Base-by-base conservation (phyloP, 2,113 vertebrate genomes). In the Cygnus atratus region DNA sequence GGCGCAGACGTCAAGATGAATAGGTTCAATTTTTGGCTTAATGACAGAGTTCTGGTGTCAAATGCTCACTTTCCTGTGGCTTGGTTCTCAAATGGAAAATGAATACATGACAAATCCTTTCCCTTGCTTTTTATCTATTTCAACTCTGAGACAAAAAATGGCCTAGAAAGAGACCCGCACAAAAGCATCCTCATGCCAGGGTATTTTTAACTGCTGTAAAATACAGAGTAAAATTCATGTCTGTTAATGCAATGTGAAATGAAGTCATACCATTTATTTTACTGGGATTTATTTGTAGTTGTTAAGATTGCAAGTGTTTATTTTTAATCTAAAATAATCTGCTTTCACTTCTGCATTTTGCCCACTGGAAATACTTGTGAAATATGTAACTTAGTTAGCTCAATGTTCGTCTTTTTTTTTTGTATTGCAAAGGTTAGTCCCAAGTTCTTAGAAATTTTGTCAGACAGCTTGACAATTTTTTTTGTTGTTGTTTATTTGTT, bases 401-500 rank as follows among this genome's bases (percentile, higher is more conserved):
- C 26, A 50, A 4, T 59, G 3, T 46, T 67, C 26, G 50, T 63
- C 12, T 70, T 39, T 13, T 37, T 43, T 13, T 46, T 70, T 33
- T 65, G 2, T 54, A 28, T 55, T 61, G 12, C 19, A 46, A 29
- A 54, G 4, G 8, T 43, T 22, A 55, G 57, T 67, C 44, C 25
- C 15, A 41, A 82, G 17, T 46, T 29, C 52, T n/a, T 9, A 70
- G 52, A 0, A 73, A 57, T 35, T n/a, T 31, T 54, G 4, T 21
- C 13, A 76, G 12, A 22, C 41, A 61, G 9, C 2, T 2, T 1
- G 2, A 48, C 46, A 20, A 48, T 48, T 1, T 67, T 8, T 37
- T 10, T 41, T 57, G 39, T 39, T 17, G 22, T 50, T 25, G 11
- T 50, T 50, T 24, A 24, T 50, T 50, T 25, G 48, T 50, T 52